A percentile compares a stretch with the other conserved stretches of the same genome.
phyloP scores from a whole-genome alignment of 2,797 vertebrate species.

The Orestias chungarensis region DNA sequence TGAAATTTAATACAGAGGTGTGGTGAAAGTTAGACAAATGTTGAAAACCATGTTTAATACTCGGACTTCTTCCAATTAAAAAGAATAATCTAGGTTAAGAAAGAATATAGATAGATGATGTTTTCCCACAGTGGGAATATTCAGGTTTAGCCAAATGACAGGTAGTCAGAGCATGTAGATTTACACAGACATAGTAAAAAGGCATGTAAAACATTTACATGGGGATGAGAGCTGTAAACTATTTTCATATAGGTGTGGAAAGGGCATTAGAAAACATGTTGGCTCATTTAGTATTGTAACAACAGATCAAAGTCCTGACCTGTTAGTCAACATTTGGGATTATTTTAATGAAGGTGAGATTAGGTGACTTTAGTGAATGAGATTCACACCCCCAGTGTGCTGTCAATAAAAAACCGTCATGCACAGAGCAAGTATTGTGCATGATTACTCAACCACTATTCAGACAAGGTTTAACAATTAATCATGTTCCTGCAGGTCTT shows the following conservation, averaged over 20 bases:
- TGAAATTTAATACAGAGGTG: background rate
- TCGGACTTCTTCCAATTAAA: background rate
- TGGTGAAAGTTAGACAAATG: background rate
- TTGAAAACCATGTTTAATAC: background rate
- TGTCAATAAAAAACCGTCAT: constrained; percentile 2
- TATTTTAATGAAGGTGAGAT: background rate
- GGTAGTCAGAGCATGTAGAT: no score
- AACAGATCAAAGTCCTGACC: background rate
- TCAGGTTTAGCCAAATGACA: no score
- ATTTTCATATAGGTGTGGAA: background rate
- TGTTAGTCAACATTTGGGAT: background rate
- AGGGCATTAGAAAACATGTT: background rate
- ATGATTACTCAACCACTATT: constrained; percentile 4
- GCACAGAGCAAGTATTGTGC: background rate
- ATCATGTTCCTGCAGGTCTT: constrained; percentile 20
- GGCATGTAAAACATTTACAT: background rate
- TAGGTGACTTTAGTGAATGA: background rate
- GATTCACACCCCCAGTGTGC: background rate
- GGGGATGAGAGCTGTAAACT: background rate
- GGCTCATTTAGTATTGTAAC: background rate
- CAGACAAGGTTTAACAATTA: constrained; percentile 15
- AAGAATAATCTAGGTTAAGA: no score
- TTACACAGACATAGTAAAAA: no score
- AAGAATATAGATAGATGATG: no score
- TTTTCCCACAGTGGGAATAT: no score